phyloP scores from a whole-genome alignment of 2,113 vertebrate genomes.

The Probosciger aterrimus region DNA sequence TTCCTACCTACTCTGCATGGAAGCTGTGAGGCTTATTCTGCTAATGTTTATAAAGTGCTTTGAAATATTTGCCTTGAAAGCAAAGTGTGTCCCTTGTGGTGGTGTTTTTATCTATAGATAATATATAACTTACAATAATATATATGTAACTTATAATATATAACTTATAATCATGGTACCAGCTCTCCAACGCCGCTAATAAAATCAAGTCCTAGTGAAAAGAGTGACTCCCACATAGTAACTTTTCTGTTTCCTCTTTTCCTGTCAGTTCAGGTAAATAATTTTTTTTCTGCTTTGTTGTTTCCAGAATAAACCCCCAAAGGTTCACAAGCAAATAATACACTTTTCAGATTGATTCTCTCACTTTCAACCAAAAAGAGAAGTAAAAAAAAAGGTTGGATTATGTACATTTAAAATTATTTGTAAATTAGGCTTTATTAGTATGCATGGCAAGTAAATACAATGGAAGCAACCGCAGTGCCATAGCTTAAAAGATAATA shows the following conservation, averaged over 20 bases:
- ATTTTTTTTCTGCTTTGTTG: not conserved
- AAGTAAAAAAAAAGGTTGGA: not conserved
- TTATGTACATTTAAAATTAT: not conserved
- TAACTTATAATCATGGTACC: not conserved
- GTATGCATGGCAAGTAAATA: not conserved
- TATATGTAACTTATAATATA: not conserved
- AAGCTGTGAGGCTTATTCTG: not conserved
- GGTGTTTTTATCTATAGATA: not conserved
- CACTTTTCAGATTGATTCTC: not conserved
- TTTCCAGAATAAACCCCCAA: not conserved
- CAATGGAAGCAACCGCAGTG: not conserved
- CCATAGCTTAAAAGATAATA: slow-evolving; percentile 38
- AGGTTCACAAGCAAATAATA: not conserved
- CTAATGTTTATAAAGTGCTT: not conserved
- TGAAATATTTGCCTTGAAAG: not conserved
- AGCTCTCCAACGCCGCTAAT: not conserved
- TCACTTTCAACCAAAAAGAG: not conserved
- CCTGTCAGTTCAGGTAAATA: not conserved
- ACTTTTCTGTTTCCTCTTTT: not conserved
- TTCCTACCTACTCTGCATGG: not conserved
- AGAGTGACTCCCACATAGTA: not conserved
- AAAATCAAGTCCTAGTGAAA: not conserved
- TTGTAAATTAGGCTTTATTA: not conserved
- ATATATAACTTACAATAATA: too few species aligned
- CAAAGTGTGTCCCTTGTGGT: not conserved